Evolutionary conservation across 2,888 invertebrate genomes (phyloP).

Genomic region (Temnothorax rugatulus): DNA sequence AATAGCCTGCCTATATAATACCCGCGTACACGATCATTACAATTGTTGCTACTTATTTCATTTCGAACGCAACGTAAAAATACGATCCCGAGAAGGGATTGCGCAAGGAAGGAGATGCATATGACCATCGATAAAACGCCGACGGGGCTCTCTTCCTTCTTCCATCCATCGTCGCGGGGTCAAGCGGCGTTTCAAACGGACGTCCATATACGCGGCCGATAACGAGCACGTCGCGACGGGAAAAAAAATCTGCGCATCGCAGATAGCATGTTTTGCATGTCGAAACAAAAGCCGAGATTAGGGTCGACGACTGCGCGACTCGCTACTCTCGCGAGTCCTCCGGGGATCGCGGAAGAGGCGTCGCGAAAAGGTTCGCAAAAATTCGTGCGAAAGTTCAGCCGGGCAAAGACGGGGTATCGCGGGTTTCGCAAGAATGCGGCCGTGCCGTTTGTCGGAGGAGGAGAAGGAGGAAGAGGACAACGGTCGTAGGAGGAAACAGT

Average conservation of each 20-base stretch:
- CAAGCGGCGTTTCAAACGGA: slow-evolving; percentile 20
- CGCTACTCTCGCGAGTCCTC: slow-evolving; percentile 15
- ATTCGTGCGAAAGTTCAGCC: slow-evolving; percentile 8
- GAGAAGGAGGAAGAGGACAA: slow-evolving; percentile 55
- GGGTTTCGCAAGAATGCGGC: slow-evolving; percentile 49
- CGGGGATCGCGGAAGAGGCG: not conserved
- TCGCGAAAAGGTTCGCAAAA: not conserved
- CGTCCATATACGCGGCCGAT: not conserved
- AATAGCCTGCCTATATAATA: slow-evolving; percentile 25
- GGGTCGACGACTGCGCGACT: slow-evolving; percentile 26
- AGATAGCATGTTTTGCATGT: slow-evolving; percentile 59
- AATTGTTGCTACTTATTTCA: slow-evolving; percentile 54
- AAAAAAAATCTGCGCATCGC: slow-evolving; percentile 63
- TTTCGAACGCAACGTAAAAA: slow-evolving; percentile 27
- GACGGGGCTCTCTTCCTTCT: slow-evolving; percentile 6
- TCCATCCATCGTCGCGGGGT: slow-evolving; percentile 4
- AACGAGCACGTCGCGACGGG: slow-evolving; percentile 36
- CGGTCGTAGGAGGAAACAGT: slow-evolving; percentile 71
- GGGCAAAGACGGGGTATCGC: not conserved
- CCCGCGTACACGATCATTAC: slow-evolving; percentile 34
- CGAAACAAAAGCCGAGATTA: slow-evolving; percentile 66
- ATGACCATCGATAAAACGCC: slow-evolving; percentile 34
- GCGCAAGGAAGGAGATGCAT: slow-evolving; percentile 21
- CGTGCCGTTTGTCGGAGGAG: slow-evolving; percentile 51
- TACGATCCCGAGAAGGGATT: slow-evolving; percentile 5